Conservation (phyloP, 2,888 invertebrate genomes). For the Trachelus stipa region DNA sequence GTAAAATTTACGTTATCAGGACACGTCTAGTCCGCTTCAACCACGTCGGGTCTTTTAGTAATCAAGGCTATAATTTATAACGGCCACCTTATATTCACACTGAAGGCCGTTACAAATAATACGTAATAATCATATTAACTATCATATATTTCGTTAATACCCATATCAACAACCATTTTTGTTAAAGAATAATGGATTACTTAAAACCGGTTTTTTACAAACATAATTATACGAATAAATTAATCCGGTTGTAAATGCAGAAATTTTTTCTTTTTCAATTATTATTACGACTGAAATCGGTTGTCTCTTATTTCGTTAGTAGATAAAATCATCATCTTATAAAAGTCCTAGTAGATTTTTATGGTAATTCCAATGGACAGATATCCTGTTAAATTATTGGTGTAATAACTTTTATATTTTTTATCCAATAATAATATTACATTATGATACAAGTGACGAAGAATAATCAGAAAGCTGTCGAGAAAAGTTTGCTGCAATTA, state of each 20-base stretch:
- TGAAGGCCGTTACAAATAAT: constrained; percentile 2
- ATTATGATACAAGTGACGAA: constrained; percentile 56
- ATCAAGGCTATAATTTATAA: constrained; percentile 16
- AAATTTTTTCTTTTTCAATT: background rate
- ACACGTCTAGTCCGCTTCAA: background rate
- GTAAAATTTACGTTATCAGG: constrained; percentile 5
- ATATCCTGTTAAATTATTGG: background rate
- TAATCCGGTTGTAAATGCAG: background rate
- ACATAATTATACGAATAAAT: background rate
- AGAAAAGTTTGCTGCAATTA: constrained; percentile 65
- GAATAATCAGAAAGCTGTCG: constrained; percentile 68
- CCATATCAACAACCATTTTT: background rate
- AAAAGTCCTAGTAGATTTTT: background rate
- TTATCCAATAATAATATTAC: background rate
- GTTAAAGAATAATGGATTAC: background rate
- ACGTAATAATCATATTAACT: background rate
- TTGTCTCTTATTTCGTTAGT: background rate
- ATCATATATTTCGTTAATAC: background rate
- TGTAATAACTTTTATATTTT: background rate
- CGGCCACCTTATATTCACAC: background rate
- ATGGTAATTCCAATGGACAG: background rate
- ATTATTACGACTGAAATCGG: background rate
- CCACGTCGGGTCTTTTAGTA: constrained; percentile 8
- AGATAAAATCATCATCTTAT: background rate
- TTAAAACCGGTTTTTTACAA: background rate